A percentile compares a stretch with the other conserved stretches of the same genome.
Conservation (phyloP, 2,113 vertebrate genomes). For the Syngnathoides biaculeatus region DNA sequence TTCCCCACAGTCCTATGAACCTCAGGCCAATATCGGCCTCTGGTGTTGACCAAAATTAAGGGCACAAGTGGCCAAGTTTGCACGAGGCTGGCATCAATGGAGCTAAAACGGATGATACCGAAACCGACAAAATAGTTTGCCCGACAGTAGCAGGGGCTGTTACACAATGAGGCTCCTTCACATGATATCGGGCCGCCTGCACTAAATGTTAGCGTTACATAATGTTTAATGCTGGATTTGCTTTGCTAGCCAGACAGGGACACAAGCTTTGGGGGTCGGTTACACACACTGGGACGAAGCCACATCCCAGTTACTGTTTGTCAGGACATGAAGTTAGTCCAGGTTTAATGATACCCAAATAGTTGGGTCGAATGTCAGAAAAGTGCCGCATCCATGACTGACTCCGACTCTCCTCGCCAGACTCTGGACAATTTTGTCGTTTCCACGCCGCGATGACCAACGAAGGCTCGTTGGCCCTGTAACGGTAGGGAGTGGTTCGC, state of each 20-base stretch:
- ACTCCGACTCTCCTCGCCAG: no score
- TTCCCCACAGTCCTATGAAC: no score
- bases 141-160: not conserved
- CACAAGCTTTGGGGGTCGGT: not conserved
- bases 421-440: no score
- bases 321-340: not conserved
- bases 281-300: not conserved
- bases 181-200: not conserved
- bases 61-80: slow-evolving; percentile 59
- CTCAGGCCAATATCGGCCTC: no score
- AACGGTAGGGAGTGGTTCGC: no score
- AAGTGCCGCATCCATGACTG: not conserved
- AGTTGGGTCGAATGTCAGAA: not conserved
- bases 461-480: no score
- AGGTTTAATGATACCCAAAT: not conserved
- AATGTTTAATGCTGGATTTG: not conserved
- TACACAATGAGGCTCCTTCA: slow-evolving; percentile 4
- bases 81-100: slow-evolving; percentile 32
- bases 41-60: no score
- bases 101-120: not conserved
- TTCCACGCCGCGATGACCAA: no score
- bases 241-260: not conserved
- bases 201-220: not conserved
- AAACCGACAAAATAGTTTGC: not conserved
- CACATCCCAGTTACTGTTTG: not conserved